Evolutionary conservation across 2,113 vertebrate genomes (phyloP).

Genomic region (Cyphomyrus discorhynchus): DNA sequence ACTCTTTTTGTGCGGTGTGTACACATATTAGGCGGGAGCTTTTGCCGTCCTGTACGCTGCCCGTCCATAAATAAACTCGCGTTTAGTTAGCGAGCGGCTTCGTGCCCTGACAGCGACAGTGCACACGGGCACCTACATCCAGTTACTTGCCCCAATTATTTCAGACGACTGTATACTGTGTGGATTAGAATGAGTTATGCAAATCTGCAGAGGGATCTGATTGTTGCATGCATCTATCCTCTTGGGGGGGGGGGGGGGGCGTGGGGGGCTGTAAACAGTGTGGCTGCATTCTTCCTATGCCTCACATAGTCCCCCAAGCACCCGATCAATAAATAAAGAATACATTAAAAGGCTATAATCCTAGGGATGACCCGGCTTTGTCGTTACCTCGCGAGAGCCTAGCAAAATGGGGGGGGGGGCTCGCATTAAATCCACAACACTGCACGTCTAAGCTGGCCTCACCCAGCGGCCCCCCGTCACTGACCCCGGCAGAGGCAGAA

Average conservation of each 20-base stretch:
- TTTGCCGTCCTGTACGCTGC: neutral
- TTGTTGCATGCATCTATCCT: slow-evolving; percentile 43
- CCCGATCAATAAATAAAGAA: slow-evolving; percentile 48
- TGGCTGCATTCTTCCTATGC: slow-evolving; percentile 39
- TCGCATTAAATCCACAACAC: slow-evolving; percentile 49
- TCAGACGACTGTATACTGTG: slow-evolving; percentile 42
- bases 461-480: neutral
- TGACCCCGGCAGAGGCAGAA: slow-evolving; percentile 38
- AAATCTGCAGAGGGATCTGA: slow-evolving; percentile 37
- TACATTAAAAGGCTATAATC: slow-evolving; percentile 47
- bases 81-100: slow-evolving; percentile 29
- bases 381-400: slow-evolving; percentile 46
- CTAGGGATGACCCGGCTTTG: slow-evolving; percentile 53
- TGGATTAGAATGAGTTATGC: slow-evolving; percentile 45
- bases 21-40: neutral
- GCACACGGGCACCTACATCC: slow-evolving; percentile 35
- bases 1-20: neutral
- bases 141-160: slow-evolving; percentile 47
- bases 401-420: slow-evolving; percentile 18
- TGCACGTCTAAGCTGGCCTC: slow-evolving; percentile 46
- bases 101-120: slow-evolving; percentile 5
- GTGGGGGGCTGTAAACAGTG: slow-evolving; percentile 36
- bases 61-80: slow-evolving; percentile 22
- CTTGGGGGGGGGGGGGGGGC: slow-evolving; percentile 25
- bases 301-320: slow-evolving; percentile 42